Percentiles rank a stretch among this genome's conserved stretches.
Conservation (phyloP, 37 sponge, comb jelly and placozoan species). For the Eunapius fragilis region DNA sequence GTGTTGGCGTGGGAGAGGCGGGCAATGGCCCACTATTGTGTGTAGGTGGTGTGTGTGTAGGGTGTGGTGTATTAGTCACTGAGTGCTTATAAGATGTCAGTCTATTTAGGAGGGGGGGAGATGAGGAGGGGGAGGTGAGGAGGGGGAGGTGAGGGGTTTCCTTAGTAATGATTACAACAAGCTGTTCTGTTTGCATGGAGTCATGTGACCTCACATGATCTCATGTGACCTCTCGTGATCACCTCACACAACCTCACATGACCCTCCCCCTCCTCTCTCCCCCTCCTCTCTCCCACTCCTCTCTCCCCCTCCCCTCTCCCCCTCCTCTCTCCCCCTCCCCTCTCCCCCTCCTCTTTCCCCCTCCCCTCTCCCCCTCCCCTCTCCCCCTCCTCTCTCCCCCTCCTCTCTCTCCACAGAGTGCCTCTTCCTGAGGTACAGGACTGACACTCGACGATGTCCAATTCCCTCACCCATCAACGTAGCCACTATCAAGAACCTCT, state of each 20-base stretch:
- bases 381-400: background rate
- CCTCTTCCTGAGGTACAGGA: slow-evolving; percentile 63
- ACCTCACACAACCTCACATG: background rate
- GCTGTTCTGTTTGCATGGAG: too few species aligned
- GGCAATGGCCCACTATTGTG: background rate
- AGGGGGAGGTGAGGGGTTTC: background rate
- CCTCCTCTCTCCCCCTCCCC: background rate
- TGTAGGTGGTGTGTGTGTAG: background rate
- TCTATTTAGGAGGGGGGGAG: slow-evolving; percentile 12
- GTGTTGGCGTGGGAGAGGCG: background rate
- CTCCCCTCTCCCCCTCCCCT: background rate
- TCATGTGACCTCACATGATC: too few species aligned
- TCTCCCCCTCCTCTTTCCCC: background rate
- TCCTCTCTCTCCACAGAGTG: slow-evolving; percentile 43
- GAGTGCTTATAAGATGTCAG: background rate
- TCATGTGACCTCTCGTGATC: background rate
- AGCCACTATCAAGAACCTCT: slow-evolving; percentile 68
- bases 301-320: background rate
- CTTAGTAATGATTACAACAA: too few species aligned
- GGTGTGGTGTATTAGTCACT: background rate
- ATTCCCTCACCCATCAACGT: slow-evolving; percentile 82
- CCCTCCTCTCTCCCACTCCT: background rate
- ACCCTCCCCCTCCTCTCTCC: background rate
- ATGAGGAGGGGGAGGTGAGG: slow-evolving; percentile 4
- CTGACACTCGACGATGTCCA: slow-evolving; percentile 58